A percentile compares a stretch with the other conserved stretches of the same genome.
Conservation (phyloP, 1,140 invertebrate genomes). For the Caenorhabditis elegans region DNA sequence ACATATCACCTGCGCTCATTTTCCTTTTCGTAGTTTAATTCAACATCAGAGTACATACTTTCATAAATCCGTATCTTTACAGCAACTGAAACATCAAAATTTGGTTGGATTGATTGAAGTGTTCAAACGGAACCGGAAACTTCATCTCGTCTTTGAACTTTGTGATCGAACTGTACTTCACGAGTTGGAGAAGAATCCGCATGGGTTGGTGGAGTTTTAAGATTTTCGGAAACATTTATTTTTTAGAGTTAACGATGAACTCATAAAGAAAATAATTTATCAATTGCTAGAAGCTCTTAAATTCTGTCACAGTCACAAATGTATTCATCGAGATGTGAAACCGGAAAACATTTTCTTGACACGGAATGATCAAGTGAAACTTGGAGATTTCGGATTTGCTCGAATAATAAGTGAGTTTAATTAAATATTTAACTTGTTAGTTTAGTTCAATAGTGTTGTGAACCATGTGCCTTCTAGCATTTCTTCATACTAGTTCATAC, state of each 20-base stretch:
- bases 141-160: slow-evolving; percentile 97
- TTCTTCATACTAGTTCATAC: neutral
- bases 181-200: slow-evolving; percentile 87
- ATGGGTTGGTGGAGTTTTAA: slow-evolving; percentile 71
- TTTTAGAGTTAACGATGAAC: slow-evolving; percentile 78
- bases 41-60: no score
- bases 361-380: slow-evolving; percentile 85
- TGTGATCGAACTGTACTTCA: slow-evolving; percentile 94
- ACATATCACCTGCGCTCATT: no score
- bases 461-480: no score
- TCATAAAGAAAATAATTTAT: slow-evolving; percentile 88
- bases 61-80: no score
- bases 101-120: slow-evolving; percentile 95
- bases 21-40: no score
- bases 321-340: slow-evolving; percentile 69
- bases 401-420: slow-evolving; percentile 82
- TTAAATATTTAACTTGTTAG: neutral
- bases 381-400: slow-evolving; percentile 98
- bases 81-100: slow-evolving; percentile 98
- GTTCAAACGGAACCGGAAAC: slow-evolving; percentile 88
- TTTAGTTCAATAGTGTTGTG: no score
- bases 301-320: slow-evolving; percentile 91
- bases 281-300: slow-evolving; percentile 90
- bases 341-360: slow-evolving; percentile 99
- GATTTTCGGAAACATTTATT: no score